Evolutionary conservation across 92 coral and sea anemone genomes (phyloP), one percentile per base, ranked within the genome.

Genomic region (Parazoanthus swiftii): DNA sequence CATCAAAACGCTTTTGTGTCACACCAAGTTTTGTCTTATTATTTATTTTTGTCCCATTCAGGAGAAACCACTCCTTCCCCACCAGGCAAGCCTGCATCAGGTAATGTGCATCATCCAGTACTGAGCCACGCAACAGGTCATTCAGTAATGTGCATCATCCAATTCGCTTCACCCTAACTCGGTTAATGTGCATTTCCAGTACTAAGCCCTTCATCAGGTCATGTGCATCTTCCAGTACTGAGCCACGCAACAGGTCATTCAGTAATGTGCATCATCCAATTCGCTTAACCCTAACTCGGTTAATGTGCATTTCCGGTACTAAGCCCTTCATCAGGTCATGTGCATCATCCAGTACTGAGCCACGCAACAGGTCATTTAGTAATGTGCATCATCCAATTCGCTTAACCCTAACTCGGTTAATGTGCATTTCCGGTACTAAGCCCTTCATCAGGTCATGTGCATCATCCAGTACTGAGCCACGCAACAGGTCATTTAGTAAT

Each of bases 1-100:
- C 25, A n/a, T 68, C 35, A 8, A 68, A 29, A n/a, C 35, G 36
- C 26, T 68, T 68, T 23, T 68, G 18, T 29, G 10, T 29, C 76
- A 15, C 25, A 72, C 6, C 33, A 26, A 72, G 76, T 29, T 29
- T 71, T 35, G 76, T 20, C 36, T 10, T 72, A 72, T 35, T 46
- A 26, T 29, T 23, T 5, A 6, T 13, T 71, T 71, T 26, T 72
- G 76, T 72, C 39, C 8, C 39, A 11, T 33, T 4, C 76, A 72
- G 76, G 76, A 72, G 39, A 72, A 26, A 72, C 76, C 42, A 72
- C 15, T 72, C 76, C 76, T 72, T 42, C 76, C 39, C 76, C 37
- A n/a, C 76, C 76, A 72, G 38, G 9, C 15, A 51, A 14, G 5
- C 66, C 66, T 58, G 9, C 66, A 20, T 20, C 18, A 14, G 20